These are phyloP conservation scores for Austrolebias charrua DNA, from an alignment of 2,797 vertebrate genomes.

Conservation along the genomic window DNA sequence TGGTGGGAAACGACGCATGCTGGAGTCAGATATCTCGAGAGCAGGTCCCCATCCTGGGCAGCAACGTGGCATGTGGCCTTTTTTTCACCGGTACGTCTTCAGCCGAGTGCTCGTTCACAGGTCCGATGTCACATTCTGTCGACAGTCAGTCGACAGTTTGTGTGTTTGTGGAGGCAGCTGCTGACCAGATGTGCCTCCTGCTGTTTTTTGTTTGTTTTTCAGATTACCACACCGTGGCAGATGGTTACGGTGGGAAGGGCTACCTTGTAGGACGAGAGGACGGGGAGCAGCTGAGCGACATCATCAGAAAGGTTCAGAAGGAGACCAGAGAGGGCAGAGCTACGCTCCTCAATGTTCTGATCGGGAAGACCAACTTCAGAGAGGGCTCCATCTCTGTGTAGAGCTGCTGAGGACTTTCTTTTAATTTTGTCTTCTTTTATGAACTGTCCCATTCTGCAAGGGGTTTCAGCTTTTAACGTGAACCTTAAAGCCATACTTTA, in stretches of 20 bases:
- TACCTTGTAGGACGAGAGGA: constrained; percentile 80
- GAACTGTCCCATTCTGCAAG: no score
- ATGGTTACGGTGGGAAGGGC: constrained; percentile 89
- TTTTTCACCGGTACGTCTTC: constrained; percentile 81
- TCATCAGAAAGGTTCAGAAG: constrained; percentile 81
- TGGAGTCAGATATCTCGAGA: constrained; percentile 97
- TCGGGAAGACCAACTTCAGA: constrained; percentile 89
- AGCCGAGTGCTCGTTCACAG: not conserved
- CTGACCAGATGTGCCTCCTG: no score
- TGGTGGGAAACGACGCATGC: constrained; percentile 93
- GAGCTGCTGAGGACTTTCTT: constrained; percentile 25
- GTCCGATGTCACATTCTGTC: not conserved
- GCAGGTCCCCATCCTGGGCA: constrained; percentile 90
- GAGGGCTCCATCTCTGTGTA: constrained; percentile 90
- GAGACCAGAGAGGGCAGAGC: constrained; percentile 79
- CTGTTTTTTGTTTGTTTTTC: constrained; percentile 15
- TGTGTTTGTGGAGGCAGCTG: no score
- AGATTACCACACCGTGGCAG: constrained; percentile 90
- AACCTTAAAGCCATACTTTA: constrained; percentile 54
- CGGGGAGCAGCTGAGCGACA: constrained; percentile 71
- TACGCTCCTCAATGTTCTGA: constrained; percentile 87
- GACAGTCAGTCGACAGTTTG: not conserved
- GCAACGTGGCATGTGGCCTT: constrained; percentile 91
- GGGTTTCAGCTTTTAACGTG: no score
- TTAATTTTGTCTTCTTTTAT: constrained; percentile 1